A percentile compares a stretch with the other conserved stretches of the same genome.
Evolutionary conservation across 1,140 invertebrate species (phyloP).

Genomic region (Sesamia nonagrioides): DNA sequence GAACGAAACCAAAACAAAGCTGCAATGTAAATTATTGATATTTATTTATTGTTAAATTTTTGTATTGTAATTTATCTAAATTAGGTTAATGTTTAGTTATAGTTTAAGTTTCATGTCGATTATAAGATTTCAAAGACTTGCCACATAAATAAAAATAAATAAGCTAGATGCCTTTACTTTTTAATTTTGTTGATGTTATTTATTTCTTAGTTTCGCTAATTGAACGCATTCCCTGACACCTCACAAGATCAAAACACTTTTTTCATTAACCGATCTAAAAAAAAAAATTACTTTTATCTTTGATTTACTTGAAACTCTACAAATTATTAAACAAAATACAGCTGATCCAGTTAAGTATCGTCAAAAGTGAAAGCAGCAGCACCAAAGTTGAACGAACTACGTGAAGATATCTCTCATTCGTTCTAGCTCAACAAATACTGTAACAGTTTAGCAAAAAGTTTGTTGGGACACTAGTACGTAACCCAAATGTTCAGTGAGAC

Average conservation of each 20-base stretch:
- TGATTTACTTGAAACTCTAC: background rate
- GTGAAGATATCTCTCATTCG: conserved; percentile 45
- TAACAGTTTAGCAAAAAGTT: conserved; percentile 43
- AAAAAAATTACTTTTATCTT: background rate
- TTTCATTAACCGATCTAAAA: background rate
- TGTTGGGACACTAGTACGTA: conserved; percentile 51
- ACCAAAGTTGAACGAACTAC: conserved; percentile 57
- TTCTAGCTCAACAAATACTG: conserved; percentile 23
- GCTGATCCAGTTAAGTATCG: conserved; percentile 17
- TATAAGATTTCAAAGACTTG: conserved; percentile 63
- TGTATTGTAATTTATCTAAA: conserved; percentile 67
- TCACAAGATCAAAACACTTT: background rate
- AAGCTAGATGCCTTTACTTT: background rate
- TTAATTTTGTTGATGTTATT: background rate
- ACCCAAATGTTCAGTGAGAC: conserved; percentile 45
- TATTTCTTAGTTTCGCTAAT: too few relatives aligned
- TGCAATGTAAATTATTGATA: conserved; percentile 60
- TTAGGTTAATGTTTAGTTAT: conserved; percentile 50
- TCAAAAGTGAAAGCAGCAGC: conserved; percentile 62
- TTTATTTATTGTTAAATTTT: conserved; percentile 47
- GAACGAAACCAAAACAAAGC: conserved; percentile 76
- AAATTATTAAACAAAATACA: background rate
- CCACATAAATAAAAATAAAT: conserved; percentile 55
- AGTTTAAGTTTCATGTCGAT: conserved; percentile 61
- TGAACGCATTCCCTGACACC: too few relatives aligned